Evolutionary conservation across 2,888 invertebrate genomes (phyloP).

Genomic region (Archips crataeganus): DNA sequence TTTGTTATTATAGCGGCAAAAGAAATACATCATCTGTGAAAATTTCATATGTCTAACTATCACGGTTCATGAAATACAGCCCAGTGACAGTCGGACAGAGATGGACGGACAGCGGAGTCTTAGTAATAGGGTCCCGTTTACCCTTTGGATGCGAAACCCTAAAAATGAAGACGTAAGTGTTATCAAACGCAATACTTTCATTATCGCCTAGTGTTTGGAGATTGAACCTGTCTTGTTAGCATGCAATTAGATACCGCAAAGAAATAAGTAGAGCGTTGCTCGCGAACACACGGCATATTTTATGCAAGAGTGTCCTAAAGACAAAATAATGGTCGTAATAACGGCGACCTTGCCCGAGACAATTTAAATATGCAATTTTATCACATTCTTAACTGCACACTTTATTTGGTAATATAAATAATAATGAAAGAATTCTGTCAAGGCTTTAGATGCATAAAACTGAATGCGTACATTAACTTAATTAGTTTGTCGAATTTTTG

Average conservation of each 20-base stretch:
- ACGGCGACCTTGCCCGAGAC: slow-evolving; percentile 43
- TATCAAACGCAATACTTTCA: slow-evolving; percentile 37
- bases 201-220: slow-evolving; percentile 34
- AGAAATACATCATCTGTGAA: too few species aligned
- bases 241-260: slow-evolving; percentile 42
- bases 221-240: slow-evolving; percentile 39
- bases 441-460: slow-evolving; percentile 1
- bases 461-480: neutral
- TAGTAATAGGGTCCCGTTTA: too few species aligned
- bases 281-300: slow-evolving; percentile 34
- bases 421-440: neutral
- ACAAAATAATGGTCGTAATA: slow-evolving; percentile 53
- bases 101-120: too few species aligned
- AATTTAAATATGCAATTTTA: slow-evolving; percentile 34
- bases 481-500: neutral
- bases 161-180: slow-evolving; percentile 23
- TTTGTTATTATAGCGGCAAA: too few species aligned
- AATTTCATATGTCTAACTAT: too few species aligned
- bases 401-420: slow-evolving; percentile 15
- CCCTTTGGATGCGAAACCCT: too few species aligned
- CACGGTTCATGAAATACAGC: too few species aligned
- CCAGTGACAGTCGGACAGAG: too few species aligned
- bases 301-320: slow-evolving; percentile 54
- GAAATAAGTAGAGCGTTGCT: slow-evolving; percentile 66
- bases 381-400: slow-evolving; percentile 36